Conservation (phyloP, 2,113 vertebrate genomes). For the Orientallactaga bullata region DNA sequence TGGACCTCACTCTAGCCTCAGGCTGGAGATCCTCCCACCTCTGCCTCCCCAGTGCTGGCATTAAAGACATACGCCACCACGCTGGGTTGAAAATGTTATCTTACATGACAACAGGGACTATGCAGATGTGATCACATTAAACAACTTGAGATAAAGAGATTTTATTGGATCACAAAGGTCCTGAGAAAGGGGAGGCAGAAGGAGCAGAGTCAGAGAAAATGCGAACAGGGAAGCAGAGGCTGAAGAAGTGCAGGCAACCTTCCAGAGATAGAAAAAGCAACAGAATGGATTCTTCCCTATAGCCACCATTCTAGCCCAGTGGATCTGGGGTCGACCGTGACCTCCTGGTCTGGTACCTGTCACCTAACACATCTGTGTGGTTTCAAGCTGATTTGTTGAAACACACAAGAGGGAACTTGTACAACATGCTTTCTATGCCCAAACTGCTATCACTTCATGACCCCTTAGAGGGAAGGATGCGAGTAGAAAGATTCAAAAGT, state of each 20-base stretch:
- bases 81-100: background rate
- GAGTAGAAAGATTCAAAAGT: background rate
- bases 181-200: background rate
- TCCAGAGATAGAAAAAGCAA: background rate
- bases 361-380: background rate
- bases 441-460: background rate
- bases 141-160: background rate
- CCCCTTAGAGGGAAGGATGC: background rate
- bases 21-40: too few species aligned
- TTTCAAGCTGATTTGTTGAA: background rate
- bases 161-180: background rate
- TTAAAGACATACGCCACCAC: too few species aligned
- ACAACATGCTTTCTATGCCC: background rate
- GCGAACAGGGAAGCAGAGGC: background rate
- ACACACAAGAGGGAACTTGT: background rate
- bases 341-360: background rate
- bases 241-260: too few species aligned
- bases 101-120: background rate
- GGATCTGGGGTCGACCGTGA: background rate
- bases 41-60: too few species aligned
- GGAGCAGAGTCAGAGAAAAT: background rate
- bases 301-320: background rate
- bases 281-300: background rate
- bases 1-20: too few species aligned
- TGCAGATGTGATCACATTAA: background rate